Percentiles rank a stretch among this genome's conserved stretches.
Evolutionary conservation across 2,797 vertebrate species (phyloP).

Genomic region (Sebastes steindachneri): DNA sequence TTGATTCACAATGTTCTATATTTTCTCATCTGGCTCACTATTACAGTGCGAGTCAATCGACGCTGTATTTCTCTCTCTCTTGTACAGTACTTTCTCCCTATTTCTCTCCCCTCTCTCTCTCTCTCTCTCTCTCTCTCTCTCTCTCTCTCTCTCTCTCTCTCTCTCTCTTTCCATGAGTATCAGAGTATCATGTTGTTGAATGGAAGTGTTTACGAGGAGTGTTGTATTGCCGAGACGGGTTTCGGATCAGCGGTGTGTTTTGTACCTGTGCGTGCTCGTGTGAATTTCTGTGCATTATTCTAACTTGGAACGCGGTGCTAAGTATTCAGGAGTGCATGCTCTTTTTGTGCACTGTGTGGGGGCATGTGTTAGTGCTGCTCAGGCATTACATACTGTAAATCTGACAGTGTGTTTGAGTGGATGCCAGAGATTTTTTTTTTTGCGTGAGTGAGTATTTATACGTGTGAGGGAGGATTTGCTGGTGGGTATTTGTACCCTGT

Average conservation of each 20-base stretch:
- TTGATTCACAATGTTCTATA: constrained; percentile 79
- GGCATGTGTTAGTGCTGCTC: constrained; percentile 23
- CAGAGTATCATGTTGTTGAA: constrained; percentile 69
- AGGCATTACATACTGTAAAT: constrained; percentile 38
- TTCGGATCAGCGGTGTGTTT: constrained; percentile 39
- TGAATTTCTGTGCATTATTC: constrained; percentile 37
- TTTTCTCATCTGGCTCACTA: constrained; percentile 80
- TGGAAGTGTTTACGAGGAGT: constrained; percentile 68
- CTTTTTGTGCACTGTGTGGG: constrained; percentile 37
- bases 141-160: constrained; percentile 5
- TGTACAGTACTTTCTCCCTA: constrained; percentile 24
- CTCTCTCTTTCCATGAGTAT: constrained; percentile 46
- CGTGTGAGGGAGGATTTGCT: constrained; percentile 55
- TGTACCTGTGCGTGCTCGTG: constrained; percentile 36
- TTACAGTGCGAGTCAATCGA: constrained; percentile 76
- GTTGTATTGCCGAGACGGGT: constrained; percentile 57
- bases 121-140: constrained; percentile 39
- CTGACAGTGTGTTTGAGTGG: constrained; percentile 43
- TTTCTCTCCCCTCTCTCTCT: constrained; percentile 6
- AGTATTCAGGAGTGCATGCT: constrained; percentile 26
- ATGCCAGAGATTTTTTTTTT: constrained; percentile 36
- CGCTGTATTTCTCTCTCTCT: constrained; percentile 57
- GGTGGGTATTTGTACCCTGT: constrained; percentile 49
- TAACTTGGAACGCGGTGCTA: constrained; percentile 5
- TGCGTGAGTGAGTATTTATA: constrained; percentile 38